phyloP scores from a whole-genome alignment of 2,113 vertebrate genomes.

The Delphinus delphis region DNA sequence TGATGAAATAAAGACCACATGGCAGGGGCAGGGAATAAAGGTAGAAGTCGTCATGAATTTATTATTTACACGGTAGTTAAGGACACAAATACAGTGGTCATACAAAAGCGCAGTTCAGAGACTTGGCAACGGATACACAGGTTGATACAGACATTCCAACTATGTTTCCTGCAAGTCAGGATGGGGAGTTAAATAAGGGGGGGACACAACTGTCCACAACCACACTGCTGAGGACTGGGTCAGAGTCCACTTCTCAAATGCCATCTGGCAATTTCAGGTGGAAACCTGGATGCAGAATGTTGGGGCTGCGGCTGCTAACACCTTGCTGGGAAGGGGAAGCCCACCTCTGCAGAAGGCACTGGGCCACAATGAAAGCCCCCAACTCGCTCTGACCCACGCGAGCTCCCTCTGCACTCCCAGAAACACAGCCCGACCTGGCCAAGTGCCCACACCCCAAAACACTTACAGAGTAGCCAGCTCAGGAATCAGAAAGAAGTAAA shows the following conservation, averaged over 20 bases:
- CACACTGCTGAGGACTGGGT: slow-evolving; percentile 54
- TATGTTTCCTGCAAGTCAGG: background rate
- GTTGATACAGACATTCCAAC: slow-evolving; percentile 17
- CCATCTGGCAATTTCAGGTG: background rate
- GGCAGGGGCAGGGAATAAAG: slow-evolving; percentile 46
- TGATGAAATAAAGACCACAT: slow-evolving; percentile 54
- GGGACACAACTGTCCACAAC: background rate
- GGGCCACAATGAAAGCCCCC: background rate
- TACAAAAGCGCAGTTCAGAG: slow-evolving; percentile 44
- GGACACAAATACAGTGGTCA: slow-evolving; percentile 75
- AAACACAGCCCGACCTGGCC: background rate
- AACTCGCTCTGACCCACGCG: slow-evolving; percentile 22
- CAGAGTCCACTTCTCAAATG: slow-evolving; percentile 43
- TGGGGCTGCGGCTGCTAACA: background rate
- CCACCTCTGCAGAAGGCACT: background rate
- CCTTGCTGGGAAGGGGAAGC: fast-evolving
- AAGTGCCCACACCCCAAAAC: background rate
- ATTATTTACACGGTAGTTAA: slow-evolving; percentile 97
- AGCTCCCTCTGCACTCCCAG: background rate
- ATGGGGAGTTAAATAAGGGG: background rate
- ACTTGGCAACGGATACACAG: slow-evolving; percentile 29
- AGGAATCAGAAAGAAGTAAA: background rate
- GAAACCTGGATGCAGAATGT: background rate
- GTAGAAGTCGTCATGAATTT: slow-evolving; percentile 92
- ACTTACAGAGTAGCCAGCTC: background rate